Evolutionary conservation across 2,113 vertebrate species (phyloP).

Genomic region (Synodontis membranacea): DNA sequence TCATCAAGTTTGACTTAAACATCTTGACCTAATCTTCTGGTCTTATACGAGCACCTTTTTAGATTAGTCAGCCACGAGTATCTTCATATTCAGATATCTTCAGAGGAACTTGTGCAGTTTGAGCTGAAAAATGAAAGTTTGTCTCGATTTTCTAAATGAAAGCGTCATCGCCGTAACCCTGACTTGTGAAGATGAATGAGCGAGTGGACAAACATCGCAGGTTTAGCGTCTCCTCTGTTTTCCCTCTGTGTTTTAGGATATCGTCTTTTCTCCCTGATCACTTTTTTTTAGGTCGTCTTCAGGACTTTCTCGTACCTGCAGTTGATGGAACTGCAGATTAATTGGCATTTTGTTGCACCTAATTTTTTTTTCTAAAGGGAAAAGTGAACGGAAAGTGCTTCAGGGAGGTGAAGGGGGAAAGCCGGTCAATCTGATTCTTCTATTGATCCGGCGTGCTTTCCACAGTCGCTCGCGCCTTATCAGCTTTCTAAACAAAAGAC

Average conservation of each 20-base stretch:
- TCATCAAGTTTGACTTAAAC: neutral
- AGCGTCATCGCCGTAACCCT: too few relatives aligned
- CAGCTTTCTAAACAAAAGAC: constrained; percentile 50
- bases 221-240: neutral
- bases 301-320: neutral
- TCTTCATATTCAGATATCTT: neutral
- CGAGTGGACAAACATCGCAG: neutral
- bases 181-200: neutral
- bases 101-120: neutral
- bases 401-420: constrained; percentile 17
- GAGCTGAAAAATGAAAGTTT: neutral
- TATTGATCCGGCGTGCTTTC: constrained; percentile 59
- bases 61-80: too few relatives aligned
- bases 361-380: neutral
- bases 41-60: neutral
- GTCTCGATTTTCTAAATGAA: neutral
- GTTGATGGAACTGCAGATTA: neutral
- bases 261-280: neutral
- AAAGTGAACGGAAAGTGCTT: neutral
- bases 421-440: constrained; percentile 47
- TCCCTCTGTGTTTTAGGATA: neutral
- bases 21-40: neutral
- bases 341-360: neutral
- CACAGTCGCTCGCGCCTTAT: constrained; percentile 53
- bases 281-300: too few relatives aligned